Conservation (phyloP, 2,888 invertebrate genomes). For the Dryomyza anilis region DNA sequence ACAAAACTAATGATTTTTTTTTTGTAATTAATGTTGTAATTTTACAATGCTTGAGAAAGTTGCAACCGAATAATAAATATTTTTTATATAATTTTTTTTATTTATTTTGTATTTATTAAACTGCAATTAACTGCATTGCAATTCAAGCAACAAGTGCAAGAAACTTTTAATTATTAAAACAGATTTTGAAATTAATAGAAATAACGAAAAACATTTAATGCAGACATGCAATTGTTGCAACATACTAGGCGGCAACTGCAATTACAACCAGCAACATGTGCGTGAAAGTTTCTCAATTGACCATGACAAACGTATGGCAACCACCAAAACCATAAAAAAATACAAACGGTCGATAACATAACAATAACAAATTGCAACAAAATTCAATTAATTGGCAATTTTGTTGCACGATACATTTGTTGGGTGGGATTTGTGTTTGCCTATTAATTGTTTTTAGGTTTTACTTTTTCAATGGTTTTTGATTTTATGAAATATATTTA, state of each 20-base stretch:
- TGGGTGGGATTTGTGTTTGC: no score
- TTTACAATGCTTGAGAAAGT: no score
- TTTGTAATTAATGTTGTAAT: no score
- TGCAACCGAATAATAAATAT: no score
- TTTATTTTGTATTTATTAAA: no score
- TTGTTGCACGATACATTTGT: no score
- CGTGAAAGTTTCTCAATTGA: constrained; percentile 16
- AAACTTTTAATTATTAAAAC: not conserved
- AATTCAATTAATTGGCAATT: not conserved
- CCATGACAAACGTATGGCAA: not conserved
- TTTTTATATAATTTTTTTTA: no score
- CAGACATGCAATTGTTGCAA: not conserved
- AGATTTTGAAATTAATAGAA: not conserved
- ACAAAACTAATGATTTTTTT: no score
- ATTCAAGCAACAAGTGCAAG: not conserved
- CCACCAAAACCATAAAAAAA: not conserved
- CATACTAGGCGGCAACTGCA: not conserved
- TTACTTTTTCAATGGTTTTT: no score
- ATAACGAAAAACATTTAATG: not conserved
- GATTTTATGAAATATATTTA: no score
- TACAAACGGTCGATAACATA: not conserved
- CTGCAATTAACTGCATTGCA: no score
- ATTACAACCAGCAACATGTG: not conserved
- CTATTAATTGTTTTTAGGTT: no score
- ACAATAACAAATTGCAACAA: not conserved